phyloP scores from a whole-genome alignment of 2,797 vertebrate species.

The Micropoecilia bifurca region DNA sequence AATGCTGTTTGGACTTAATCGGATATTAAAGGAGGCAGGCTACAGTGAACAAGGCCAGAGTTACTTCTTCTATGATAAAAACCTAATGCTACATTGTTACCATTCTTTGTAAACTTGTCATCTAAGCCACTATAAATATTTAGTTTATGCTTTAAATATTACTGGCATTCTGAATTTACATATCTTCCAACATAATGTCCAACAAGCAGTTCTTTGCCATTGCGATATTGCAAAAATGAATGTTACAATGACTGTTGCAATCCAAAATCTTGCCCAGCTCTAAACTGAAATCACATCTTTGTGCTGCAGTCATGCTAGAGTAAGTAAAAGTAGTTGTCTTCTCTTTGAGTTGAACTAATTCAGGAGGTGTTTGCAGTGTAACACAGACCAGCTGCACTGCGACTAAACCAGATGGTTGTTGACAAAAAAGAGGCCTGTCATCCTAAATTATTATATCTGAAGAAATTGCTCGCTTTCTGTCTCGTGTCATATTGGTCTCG shows the following conservation, averaged over 20 bases:
- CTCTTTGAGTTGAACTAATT: constrained; percentile 26
- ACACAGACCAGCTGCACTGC: constrained; percentile 50
- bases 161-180: neutral
- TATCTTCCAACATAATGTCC: neutral
- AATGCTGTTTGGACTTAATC: neutral
- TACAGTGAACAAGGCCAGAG: neutral
- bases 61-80: neutral
- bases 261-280: neutral
- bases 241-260: neutral
- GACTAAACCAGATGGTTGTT: constrained; percentile 38
- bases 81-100: neutral
- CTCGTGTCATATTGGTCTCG: constrained; percentile 56
- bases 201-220: neutral
- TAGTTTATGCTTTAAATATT: neutral
- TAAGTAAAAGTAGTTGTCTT: neutral
- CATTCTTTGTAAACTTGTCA: neutral
- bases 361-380: constrained; percentile 40
- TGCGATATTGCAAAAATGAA: neutral
- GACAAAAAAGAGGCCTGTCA: constrained; percentile 22
- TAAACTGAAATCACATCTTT: neutral
- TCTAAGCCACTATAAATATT: neutral
- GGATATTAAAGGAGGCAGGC: neutral
- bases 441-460: constrained; percentile 68
- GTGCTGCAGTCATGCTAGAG: neutral
- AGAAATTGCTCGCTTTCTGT: constrained; percentile 72